Base-by-base conservation (phyloP, 2,888 invertebrate species). In the Macaria notata region DNA sequence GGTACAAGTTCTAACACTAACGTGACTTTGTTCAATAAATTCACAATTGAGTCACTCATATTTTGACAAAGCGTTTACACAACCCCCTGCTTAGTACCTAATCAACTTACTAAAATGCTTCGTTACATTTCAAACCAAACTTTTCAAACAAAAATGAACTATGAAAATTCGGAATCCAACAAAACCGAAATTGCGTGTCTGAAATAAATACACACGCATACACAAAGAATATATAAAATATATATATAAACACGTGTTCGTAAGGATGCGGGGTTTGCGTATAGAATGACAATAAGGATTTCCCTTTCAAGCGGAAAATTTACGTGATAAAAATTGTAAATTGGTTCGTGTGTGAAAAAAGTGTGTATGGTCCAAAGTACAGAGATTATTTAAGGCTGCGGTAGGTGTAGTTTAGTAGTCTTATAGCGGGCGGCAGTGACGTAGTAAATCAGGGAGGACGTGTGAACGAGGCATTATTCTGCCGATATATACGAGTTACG, bases 251-350 rank as follows among this genome's bases (percentile, higher is more conserved):
- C 88, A 88, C 88, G 89, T 89, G 90, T 91, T 87, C 76, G 83
- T 84, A 76, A 86, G 88, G 88, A 89, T 87, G 86, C 84, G 79
- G 72, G 72, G 71, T 75, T 76, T 81, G 79, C 81, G 83, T 76
- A 69, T 72, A 68, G 90, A 89, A 91, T 90, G 81, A 88, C 90
- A 90, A 90, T 90, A 78, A 78, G 78, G 83, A 86, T 89, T 90
- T 90, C 90, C 89, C 89, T 91, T 88, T 88, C 88, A 78, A 85
- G 84, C 85, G 84, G 86, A 86, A 91, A 89, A 90, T 89, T 89
- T 88, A 90, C 90, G 91, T 91, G 91, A 88, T 88, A 86, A 83
- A 89, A 86, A 91, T 88, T 84, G 84, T 79, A 86, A 88, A 84
- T 71, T 74, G 80, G 84, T 71, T 87, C 89, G 86, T 91, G 90